These are phyloP conservation scores for Sinocyclocheilus rhinocerous DNA, from an alignment of 2,113 vertebrate genomes.

Conservation along the genomic window DNA sequence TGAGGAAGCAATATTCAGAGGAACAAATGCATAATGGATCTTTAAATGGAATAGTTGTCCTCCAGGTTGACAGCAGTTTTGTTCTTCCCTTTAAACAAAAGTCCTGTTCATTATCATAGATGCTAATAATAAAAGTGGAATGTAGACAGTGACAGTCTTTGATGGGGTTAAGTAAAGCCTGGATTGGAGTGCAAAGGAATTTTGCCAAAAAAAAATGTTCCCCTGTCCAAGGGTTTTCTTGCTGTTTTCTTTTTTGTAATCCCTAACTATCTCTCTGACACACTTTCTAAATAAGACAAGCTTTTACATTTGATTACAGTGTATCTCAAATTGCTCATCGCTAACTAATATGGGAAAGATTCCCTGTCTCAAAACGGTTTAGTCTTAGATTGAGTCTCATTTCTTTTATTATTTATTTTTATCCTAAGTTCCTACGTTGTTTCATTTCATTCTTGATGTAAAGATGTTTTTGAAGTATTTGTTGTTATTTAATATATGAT, in stretches of 20 bases:
- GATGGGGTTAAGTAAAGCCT: background rate
- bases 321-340: constrained; percentile 15
- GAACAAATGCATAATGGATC: background rate
- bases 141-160: background rate
- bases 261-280: constrained; percentile 35
- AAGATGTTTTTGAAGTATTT: background rate
- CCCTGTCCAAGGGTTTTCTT: constrained; percentile 1
- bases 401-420: too few relatives aligned
- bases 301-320: constrained; percentile 9
- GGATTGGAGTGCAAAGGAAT: background rate
- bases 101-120: background rate
- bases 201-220: background rate
- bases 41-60: background rate
- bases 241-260: constrained; percentile 46
- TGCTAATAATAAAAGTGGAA: background rate
- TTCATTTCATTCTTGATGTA: too few relatives aligned
- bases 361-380: background rate
- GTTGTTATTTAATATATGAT: background rate
- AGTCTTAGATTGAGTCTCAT: background rate
- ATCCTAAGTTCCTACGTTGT: too few relatives aligned
- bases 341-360: constrained; percentile 18
- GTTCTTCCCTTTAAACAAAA: background rate
- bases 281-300: constrained; percentile 34
- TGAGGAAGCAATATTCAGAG: background rate
- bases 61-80: background rate